Base-by-base conservation (phyloP, 2,113 vertebrate species). In the Notothenia coriiceps region DNA sequence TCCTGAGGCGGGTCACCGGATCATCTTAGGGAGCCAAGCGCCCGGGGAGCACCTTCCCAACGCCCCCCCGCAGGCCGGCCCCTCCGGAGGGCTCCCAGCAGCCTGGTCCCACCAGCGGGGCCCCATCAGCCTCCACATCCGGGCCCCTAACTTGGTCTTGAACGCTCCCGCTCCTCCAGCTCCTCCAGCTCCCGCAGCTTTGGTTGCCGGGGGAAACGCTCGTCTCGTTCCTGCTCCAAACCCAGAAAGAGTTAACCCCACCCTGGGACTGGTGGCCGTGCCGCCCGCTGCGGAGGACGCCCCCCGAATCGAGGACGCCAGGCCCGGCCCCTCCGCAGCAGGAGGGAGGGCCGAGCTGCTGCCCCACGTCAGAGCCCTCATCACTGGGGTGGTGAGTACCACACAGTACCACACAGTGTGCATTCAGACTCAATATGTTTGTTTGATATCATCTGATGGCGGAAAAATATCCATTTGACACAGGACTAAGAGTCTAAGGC, bases 331-430 rank as follows among this genome's bases (percentile, higher is more conserved):
- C 3, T 95, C 94, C 5, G 90, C 54, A 10, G 85, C 88, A n/a
- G 84, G 52, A 35, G 80, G 80, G 49, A 67, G 74, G 18, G 70
- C 62, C 40, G 88, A 90, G 54, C 89, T 76, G 50, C 83, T 69
- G 15, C 70, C 81, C 25, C 69, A 86, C 1, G 56, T 92, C 17
- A 59, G 82, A 80, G 50, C 76, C 4, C 88, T 96, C 4, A 89
- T 95, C 62, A 75, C 74, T 33, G 91, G 90, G 73, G 94, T 95
- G 76, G 95, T 96, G 81, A 94, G 95, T 94, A 56, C 47, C 52
- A 25, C 18, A 7, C 35, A 40, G 35, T 40, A 56, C 47, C 52
- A 25, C 18, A 7, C 35, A 40, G 35, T 40, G 35, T 6, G 35
- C 35, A 40, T 40, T 40, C 7, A 40, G 6, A 7, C 35, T 7